phyloP scores from a whole-genome alignment of 2,888 invertebrate species.

The Apamea anceps region DNA sequence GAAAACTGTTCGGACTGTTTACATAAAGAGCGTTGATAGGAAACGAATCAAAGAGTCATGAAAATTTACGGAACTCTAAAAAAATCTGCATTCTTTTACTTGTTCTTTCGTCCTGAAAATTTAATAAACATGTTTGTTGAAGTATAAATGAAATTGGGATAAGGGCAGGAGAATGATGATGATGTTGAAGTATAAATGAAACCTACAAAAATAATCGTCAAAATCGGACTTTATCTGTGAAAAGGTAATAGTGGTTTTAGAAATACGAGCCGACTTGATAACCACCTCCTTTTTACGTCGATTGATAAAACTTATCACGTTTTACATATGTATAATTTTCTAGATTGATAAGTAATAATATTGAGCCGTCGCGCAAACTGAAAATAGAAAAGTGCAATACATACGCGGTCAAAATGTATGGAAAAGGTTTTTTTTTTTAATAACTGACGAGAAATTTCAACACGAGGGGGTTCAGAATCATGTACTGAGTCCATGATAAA shows the following conservation, averaged over 20 bases:
- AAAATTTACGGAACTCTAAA: too few species aligned
- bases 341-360: background rate
- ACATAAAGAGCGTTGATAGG: background rate
- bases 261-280: background rate
- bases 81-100: background rate
- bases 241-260: background rate
- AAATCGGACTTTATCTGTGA: background rate
- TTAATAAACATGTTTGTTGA: background rate
- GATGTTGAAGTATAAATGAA: background rate
- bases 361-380: too few species aligned
- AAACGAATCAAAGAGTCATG: background rate
- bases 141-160: too few species aligned
- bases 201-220: background rate
- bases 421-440: too few species aligned
- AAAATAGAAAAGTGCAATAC: too few species aligned
- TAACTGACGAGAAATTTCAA: too few species aligned
- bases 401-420: too few species aligned
- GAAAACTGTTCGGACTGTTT: conserved; percentile 11
- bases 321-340: background rate
- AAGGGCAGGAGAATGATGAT: too few species aligned
- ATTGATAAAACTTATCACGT: background rate
- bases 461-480: too few species aligned
- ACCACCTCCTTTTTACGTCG: too few species aligned
- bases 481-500: too few species aligned
- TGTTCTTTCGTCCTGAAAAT: background rate